phyloP scores from a whole-genome alignment of 1,140 invertebrate genomes.

The Zeugodacus cucurbitae region DNA sequence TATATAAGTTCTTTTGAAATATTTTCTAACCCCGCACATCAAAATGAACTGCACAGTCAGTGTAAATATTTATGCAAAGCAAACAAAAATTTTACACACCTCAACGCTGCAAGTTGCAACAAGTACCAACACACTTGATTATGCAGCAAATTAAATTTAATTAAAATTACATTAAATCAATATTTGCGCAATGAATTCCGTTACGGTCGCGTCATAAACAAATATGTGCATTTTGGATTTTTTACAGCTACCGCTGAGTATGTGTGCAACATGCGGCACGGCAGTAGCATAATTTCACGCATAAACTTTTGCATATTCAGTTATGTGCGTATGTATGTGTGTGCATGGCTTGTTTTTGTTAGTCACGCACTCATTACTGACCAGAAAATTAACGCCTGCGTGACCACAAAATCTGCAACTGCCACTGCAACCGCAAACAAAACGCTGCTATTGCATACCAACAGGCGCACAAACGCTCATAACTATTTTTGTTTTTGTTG shows the following conservation, averaged over 20 bases:
- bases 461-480: neutral
- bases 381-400: slow-evolving; percentile 63
- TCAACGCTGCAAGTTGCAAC: neutral
- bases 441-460: neutral
- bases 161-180: slow-evolving; percentile 41
- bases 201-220: slow-evolving; percentile 8
- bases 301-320: neutral
- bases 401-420: slow-evolving; percentile 46
- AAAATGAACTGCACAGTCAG: neutral
- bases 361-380: slow-evolving; percentile 45
- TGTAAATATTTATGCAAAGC: neutral
- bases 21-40: neutral
- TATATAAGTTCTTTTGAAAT: too few relatives aligned
- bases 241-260: neutral
- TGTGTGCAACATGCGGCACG: neutral
- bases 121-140: slow-evolving; percentile 16
- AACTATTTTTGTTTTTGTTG: neutral
- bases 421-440: slow-evolving; percentile 23
- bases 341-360: neutral
- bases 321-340: neutral
- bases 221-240: slow-evolving; percentile 31
- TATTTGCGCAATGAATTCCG: slow-evolving; percentile 13
- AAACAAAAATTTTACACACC: neutral
- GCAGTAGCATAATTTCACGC: neutral
- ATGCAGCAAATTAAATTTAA: slow-evolving; percentile 41